Percentiles rank a stretch among this genome's conserved stretches.
Evolutionary conservation across 2,113 vertebrate species (phyloP).

Genomic region (Prionailurus bengalensis): DNA sequence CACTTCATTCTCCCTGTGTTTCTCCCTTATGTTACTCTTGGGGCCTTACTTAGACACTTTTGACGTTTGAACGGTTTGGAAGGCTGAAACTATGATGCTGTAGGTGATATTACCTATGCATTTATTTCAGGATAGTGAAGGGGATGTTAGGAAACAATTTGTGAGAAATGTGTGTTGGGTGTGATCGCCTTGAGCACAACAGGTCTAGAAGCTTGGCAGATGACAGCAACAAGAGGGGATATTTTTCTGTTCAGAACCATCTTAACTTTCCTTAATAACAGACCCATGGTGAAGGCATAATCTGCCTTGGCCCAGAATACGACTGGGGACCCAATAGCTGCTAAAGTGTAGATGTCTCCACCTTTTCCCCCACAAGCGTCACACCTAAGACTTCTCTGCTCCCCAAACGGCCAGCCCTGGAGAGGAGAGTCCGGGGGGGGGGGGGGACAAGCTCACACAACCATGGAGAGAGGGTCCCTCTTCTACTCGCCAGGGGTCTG

Average conservation of each 20-base stretch:
- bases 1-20: neutral
- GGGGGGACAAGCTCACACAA: neutral
- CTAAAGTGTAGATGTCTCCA: neutral
- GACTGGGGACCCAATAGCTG: neutral
- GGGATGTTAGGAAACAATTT: neutral
- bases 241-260: neutral
- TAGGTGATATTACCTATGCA: neutral
- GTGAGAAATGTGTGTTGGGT: neutral
- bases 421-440: neutral
- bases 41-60: neutral
- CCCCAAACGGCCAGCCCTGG: rapidly evolving
- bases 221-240: neutral
- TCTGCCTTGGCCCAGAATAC: neutral
- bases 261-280: constrained; percentile 7
- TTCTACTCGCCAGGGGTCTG: neutral
- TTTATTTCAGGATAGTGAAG: constrained; percentile 39
- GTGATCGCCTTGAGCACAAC: neutral
- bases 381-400: neutral
- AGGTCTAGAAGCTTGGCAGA: neutral
- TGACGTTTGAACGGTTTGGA: constrained; percentile 25
- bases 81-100: neutral
- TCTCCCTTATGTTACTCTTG: neutral
- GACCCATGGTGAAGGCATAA: neutral
- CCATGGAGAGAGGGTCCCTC: neutral
- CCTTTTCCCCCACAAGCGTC: neutral